Percentiles rank a stretch among this genome's conserved stretches.
Evolutionary conservation across 1,140 invertebrate genomes (phyloP).

Genomic region (Bombus soroeensis): DNA sequence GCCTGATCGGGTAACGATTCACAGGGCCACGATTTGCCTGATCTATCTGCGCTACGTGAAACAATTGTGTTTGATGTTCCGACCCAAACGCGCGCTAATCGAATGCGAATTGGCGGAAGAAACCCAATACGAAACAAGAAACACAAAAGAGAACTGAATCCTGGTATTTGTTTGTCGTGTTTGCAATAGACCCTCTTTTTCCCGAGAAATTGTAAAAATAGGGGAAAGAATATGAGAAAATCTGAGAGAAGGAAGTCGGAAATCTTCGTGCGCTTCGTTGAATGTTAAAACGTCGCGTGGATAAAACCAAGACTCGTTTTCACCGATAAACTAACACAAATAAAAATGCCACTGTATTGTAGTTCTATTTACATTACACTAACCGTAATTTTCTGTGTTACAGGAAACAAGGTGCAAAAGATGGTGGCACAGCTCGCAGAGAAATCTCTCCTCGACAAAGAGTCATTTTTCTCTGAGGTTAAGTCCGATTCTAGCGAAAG

Average conservation of each 20-base stretch:
- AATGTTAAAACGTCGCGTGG: not conserved
- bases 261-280: not conserved
- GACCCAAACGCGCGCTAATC: not conserved
- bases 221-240: not conserved
- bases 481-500: conserved; percentile 72
- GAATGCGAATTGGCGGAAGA: not conserved
- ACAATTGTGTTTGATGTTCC: conserved; percentile 6
- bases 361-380: not conserved
- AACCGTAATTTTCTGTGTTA: conserved; percentile 44
- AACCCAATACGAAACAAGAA: not conserved
- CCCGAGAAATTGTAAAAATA: not conserved
- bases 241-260: not conserved
- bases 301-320: not conserved
- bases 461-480: conserved; percentile 71
- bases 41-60: not conserved
- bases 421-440: conserved; percentile 79
- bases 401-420: conserved; percentile 81
- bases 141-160: not conserved
- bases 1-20: not conserved
- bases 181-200: not conserved
- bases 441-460: conserved; percentile 72
- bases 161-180: not conserved
- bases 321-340: too few relatives aligned
- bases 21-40: not conserved
- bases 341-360: not conserved